phyloP scores from a whole-genome alignment of 2,113 vertebrate species.

The Ciconia stormi region DNA sequence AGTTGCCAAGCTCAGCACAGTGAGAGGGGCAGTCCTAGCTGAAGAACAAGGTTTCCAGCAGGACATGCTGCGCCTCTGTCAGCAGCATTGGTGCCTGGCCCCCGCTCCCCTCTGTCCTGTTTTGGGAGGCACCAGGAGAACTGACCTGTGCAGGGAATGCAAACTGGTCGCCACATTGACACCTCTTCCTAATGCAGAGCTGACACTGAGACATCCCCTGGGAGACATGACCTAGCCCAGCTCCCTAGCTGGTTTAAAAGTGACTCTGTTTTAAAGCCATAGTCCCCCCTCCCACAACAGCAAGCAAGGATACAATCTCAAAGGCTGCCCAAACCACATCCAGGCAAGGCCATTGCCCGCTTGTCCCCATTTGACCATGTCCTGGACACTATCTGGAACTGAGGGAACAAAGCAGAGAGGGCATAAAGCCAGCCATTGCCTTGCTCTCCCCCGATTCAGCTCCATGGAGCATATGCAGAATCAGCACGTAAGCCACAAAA shows the following conservation, averaged over 20 bases:
- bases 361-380: neutral
- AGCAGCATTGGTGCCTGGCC: fast-evolving
- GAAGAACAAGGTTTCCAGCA: neutral
- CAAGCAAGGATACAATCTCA: neutral
- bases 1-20: neutral
- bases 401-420: neutral
- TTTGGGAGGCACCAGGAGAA: neutral
- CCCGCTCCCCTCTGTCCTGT: neutral
- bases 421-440: neutral
- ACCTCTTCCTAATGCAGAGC: neutral
- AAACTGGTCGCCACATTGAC: fast-evolving
- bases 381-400: neutral
- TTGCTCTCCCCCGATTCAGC: neutral
- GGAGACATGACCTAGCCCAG: neutral
- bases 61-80: neutral
- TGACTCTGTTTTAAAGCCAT: neutral
- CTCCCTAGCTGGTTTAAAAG: neutral
- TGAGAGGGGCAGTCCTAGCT: neutral
- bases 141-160: neutral
- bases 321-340: neutral
- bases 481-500: neutral
- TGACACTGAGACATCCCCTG: neutral
- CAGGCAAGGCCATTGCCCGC: neutral
- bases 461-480: neutral
- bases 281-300: neutral